Evolutionary conservation across 2,888 invertebrate species (phyloP), one percentile per base, ranked within the genome.

Genomic region (Eupithecia insigniata): DNA sequence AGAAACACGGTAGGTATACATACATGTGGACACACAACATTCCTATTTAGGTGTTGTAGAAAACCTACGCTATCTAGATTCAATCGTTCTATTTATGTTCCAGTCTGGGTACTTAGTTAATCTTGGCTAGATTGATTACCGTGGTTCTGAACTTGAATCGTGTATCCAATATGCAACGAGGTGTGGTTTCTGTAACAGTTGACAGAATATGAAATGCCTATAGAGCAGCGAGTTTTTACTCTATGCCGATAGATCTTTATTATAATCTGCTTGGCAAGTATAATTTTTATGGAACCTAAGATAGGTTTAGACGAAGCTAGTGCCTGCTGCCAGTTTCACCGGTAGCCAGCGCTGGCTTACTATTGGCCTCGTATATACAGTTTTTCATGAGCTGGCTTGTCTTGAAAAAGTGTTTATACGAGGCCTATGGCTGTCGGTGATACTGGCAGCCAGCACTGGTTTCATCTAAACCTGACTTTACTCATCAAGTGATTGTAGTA

Each of bases 131-230:
- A 80, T 80, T 81, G 80, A 84, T 81, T 81, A 79, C 61, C 39
- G 74, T 73, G 51, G 72, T 79, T 76, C 78, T 76, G 79, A 75
- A 55, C 26, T 55, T 55, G 55, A 55, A 55, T 55, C 55, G 78
- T 85, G 85, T 86, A 85, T 85, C 87, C 83, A 83, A 89, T 88
- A 86, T 85, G 83, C 85, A 85, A 80, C 84, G 84, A 85, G 83
- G 87, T 89, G 87, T 86, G 85, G 67, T 62, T 60, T 67, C 34
- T 69, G 55, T 22, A 65, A 72, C 51, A 71, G 75, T 71, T 67
- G 58, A 72, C 64, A 71, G 72, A 39, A 39, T 55, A 34, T 58
- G 67, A 65, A 66, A 64, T 55, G 62, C 34, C 30, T 30, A 60
- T 60, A 60, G 28, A 60, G n/a, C n/a, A n/a, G n/a, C n/a, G n/a